phyloP scores from a whole-genome alignment of 2,888 invertebrate genomes.

The Lysandra bellargus region DNA sequence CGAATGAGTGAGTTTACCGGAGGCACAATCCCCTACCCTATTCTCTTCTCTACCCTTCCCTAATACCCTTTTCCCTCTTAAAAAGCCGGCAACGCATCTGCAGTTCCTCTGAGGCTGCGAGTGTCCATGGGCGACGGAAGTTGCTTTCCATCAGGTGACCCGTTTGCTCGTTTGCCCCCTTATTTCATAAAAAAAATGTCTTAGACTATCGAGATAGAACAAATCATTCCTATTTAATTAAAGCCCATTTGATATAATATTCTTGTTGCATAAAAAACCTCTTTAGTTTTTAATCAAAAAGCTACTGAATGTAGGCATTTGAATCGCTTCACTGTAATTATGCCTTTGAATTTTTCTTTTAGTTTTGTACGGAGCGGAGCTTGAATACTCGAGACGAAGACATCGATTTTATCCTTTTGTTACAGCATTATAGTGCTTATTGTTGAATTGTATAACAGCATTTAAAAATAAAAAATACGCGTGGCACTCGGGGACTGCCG shows the following conservation, averaged over 20 bases:
- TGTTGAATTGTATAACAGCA: not conserved
- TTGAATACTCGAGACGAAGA: slow-evolving; percentile 8
- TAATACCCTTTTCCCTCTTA: too few relatives aligned
- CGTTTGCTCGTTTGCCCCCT: too few relatives aligned
- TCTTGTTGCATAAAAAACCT: slow-evolving; percentile 1
- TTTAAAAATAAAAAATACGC: not conserved
- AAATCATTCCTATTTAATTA: not conserved
- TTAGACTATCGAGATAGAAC: not conserved
- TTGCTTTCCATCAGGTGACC: too few relatives aligned
- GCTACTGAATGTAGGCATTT: slow-evolving; percentile 21
- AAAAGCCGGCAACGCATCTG: too few relatives aligned
- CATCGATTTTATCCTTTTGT: slow-evolving; percentile 18
- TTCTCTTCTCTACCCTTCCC: too few relatives aligned
- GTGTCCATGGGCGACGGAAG: too few relatives aligned
- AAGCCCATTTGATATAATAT: not conserved
- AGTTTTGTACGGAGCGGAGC: slow-evolving; percentile 1
- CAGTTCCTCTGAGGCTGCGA: too few relatives aligned
- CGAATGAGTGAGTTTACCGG: too few relatives aligned
- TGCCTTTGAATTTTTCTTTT: slow-evolving; percentile 18
- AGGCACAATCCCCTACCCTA: too few relatives aligned
- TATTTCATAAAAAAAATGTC: too few relatives aligned
- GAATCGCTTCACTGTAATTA: slow-evolving; percentile 16
- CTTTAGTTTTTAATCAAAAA: slow-evolving; percentile 14
- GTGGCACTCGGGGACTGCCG: too few relatives aligned
- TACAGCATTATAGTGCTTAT: not conserved